Evolutionary conservation across 2,113 vertebrate species (phyloP), one percentile per base, ranked within the genome.

Genomic region (Psittacara wagleri): DNA sequence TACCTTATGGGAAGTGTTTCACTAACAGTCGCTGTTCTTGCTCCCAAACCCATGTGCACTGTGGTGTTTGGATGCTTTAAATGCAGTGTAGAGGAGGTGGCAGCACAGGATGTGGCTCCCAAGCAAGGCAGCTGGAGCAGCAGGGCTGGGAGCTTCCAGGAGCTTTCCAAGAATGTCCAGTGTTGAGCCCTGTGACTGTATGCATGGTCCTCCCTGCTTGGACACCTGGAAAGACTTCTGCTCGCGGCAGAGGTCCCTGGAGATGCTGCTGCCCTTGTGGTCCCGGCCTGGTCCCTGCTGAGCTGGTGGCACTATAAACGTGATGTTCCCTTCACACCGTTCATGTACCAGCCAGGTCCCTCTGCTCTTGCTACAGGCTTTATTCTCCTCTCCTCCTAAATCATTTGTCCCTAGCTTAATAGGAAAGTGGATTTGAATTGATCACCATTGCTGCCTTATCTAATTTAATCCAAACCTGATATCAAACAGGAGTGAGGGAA

Each of bases 211-310:
- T 68, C 13, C 48, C 29, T 68, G 35, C 54, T 19, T 31, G 41
- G 28, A 15, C 25, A 41, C 22, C 13, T 29, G 61, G 24, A 75
- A 63, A 37, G 12, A n/a, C 24, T 63, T 17, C 28, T 68, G 48
- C 43, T 89, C 27, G 15, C 15, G 25, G 51, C 35, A 88, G n/a
- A 29, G 11, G 1, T 39, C 48, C 18, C 28, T n/a, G 57, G 13
- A 17, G n/a, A 46, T 2, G 1, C 24, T 54, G 39, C 63, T 33
- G 68, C 17, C 57, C 1, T 4, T 0, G 0, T 15, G 6, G 27
- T 59, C 49, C n/a, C 24, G 39, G 15, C n/a, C 14, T 4, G 0
- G 17, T n/a, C 3, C 3, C 69, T 46, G 44, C 33, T 31, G 17
- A 82, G 57, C 43, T 64, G 52, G 43, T 59, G 43, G 20, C 57